Conservation (phyloP, 2,113 vertebrate genomes). For the Sebastes schlegelii region DNA sequence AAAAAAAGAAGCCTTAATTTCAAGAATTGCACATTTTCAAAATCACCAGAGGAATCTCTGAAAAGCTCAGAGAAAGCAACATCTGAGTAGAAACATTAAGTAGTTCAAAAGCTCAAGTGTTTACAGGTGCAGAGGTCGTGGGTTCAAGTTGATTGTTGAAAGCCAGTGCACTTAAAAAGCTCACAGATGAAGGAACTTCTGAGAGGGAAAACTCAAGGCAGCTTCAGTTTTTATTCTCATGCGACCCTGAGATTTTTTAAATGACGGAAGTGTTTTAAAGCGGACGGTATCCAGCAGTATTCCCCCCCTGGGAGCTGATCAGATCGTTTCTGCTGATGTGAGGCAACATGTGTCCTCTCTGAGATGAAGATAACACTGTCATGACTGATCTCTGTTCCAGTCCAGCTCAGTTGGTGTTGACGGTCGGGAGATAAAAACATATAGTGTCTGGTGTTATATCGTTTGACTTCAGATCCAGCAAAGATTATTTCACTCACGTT, state of each 20-base stretch:
- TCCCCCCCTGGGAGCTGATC: too few species aligned
- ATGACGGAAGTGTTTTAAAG: not conserved
- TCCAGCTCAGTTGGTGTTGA: not conserved
- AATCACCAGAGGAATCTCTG: not conserved
- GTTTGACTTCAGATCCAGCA: not conserved
- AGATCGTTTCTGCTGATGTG: not conserved
- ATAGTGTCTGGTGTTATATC: too few species aligned
- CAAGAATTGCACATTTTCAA: not conserved
- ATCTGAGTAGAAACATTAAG: not conserved
- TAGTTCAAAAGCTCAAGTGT: slow-evolving; percentile 5
- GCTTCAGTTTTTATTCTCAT: not conserved
- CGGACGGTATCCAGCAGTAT: not conserved
- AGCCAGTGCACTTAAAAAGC: not conserved
- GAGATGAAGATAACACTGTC: not conserved
- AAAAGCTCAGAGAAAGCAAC: not conserved
- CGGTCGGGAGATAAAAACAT: not conserved
- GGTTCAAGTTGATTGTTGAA: not conserved
- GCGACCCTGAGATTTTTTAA: not conserved
- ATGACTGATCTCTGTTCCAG: not conserved
- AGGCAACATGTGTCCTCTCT: not conserved
- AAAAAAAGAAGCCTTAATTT: not conserved
- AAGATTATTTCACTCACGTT: not conserved
- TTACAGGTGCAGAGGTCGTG: not conserved
- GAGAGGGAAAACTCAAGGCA: not conserved
- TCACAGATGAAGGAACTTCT: not conserved